Base-by-base conservation (phyloP, 2,888 invertebrate species). In the Synergus japonicus region DNA sequence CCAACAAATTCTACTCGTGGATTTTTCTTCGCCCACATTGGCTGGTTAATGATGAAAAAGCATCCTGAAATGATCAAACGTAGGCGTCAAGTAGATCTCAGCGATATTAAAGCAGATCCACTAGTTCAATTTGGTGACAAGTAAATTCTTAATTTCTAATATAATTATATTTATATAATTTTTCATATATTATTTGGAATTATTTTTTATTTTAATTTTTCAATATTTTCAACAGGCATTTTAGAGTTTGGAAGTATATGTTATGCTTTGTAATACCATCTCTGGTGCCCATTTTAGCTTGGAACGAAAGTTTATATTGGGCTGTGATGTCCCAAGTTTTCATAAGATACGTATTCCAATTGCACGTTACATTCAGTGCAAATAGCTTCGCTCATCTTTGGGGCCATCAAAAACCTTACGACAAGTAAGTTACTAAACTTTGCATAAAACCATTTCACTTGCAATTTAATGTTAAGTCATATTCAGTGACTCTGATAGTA, bases 1-100 rank as follows among this genome's bases (percentile, higher is more conserved):
- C 97, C 97, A 0, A 97, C 97, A 90, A 95, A 97, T 90, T 95
- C 95, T 3, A 94, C 94, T 79, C 93, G 97, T 10, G 98, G 98
- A 0, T 98, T 98, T 92, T 97, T 97, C 93, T 98, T 98, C 92
- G 94, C 98, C 0, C 98, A 98, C 91, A 95, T 98, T 64, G 98
- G 98, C 43, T 98, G 98, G 98, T 93, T 98, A 43, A 95, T 97
- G 95, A 95, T 96, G 94, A 95, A 95, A 87, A 98, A 98, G 91
- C 97, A 98, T 91, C 97, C 97, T 0, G 96, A 96, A 80, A 97
- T 98, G 1, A 92, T 96, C 60, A 93, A 92, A 29, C 95, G 95
- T 87, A 98, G 98, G 49, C 93, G 93, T 76, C 94, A 94, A 85
- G 93, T 98, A 13, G 97, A 98, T 89, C 94, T 97, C 94, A 95